These are phyloP conservation scores for Equus quagga DNA, from an alignment of 2,113 vertebrate species.

Conservation along the genomic window DNA sequence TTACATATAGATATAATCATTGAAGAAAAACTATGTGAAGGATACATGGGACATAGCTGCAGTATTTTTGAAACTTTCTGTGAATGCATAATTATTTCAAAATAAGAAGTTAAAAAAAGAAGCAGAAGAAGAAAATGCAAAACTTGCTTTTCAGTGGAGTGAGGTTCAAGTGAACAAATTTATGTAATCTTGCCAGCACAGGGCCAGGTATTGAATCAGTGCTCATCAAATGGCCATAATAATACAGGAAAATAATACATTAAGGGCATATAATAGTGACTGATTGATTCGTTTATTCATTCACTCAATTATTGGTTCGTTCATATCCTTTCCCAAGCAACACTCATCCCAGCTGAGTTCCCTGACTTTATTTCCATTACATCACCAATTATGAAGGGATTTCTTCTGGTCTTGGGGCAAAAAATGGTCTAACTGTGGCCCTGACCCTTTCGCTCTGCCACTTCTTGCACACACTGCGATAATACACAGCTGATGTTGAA, in stretches of 20 bases:
- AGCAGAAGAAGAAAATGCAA: not conserved
- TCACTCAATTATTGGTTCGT: not conserved
- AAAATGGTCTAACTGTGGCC: not conserved
- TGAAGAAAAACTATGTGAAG: no score
- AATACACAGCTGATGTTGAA: not conserved
- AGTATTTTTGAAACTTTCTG: not conserved
- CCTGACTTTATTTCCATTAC: not conserved
- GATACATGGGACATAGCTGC: no score
- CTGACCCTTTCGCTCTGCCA: not conserved
- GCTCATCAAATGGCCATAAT: no score
- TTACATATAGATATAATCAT: no score
- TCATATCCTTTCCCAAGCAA: not conserved
- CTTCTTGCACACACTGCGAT: no score
- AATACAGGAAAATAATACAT: not conserved
- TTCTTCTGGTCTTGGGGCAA: not conserved
- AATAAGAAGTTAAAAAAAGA: not conserved
- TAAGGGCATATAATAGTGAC: not conserved
- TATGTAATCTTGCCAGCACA: no score
- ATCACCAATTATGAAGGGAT: not conserved
- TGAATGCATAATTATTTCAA: not conserved
- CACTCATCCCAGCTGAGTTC: no score
- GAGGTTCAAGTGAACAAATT: not conserved
- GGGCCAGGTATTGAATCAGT: no score
- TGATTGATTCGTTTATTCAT: not conserved
- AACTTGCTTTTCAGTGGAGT: not conserved